These are phyloP conservation scores for Orbicella faveolata DNA, from an alignment of 64 coral and sea anemone species.

Conservation along the genomic window DNA sequence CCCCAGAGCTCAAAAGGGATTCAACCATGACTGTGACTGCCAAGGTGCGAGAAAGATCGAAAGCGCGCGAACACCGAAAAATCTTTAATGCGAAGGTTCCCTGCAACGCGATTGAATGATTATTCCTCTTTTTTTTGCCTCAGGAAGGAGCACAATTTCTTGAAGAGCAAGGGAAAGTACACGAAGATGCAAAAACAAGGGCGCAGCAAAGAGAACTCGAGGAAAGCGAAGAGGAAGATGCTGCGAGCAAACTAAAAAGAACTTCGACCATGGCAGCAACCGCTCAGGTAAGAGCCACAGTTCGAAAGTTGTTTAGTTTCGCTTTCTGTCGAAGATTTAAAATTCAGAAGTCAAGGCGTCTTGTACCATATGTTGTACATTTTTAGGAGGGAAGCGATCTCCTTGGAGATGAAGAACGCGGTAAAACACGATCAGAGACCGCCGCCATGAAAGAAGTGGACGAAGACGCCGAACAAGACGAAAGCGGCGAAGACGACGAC, in stretches of 20 bases:
- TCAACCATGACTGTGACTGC: conserved; percentile 86
- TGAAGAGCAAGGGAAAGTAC: conserved; percentile 49
- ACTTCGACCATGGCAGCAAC: conserved; percentile 67
- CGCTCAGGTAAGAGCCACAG: conserved; percentile 45
- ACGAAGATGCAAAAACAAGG: conserved; percentile 67
- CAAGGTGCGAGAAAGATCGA: conserved; percentile 62
- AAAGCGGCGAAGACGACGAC: conserved; percentile 28
- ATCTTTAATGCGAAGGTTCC: background rate
- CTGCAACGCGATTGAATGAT: background rate
- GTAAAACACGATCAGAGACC: conserved; percentile 78
- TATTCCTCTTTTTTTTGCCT: conserved; percentile 19
- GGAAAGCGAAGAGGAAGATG: conserved; percentile 31
- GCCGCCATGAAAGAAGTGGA: conserved; percentile 50
- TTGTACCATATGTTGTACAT: background rate
- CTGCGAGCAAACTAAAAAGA: conserved; percentile 47
- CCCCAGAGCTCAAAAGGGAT: conserved; percentile 76
- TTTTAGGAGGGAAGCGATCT: conserved; percentile 65
- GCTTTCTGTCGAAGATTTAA: conserved; percentile 7
- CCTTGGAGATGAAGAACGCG: conserved; percentile 63
- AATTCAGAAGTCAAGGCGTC: background rate
- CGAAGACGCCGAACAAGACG: conserved; percentile 23
- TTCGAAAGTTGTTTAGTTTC: conserved; percentile 11
- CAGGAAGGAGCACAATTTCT: conserved; percentile 70
- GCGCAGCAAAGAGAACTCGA: conserved; percentile 59
- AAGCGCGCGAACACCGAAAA: conserved; percentile 3